Evolutionary conservation across 2,113 vertebrate species (phyloP).

Genomic region (Corydoras sp.): DNA sequence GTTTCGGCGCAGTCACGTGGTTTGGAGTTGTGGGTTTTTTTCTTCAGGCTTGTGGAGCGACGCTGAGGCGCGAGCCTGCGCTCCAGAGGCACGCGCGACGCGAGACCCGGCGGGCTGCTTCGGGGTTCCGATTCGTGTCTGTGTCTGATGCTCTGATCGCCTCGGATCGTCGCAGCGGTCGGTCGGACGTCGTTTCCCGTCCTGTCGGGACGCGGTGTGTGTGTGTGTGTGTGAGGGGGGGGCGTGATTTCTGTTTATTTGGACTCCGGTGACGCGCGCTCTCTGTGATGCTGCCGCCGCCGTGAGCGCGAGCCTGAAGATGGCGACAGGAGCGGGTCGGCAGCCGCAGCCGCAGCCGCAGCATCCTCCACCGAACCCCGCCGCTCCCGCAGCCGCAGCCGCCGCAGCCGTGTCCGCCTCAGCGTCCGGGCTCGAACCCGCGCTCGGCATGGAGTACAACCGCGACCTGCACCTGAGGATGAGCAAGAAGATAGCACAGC

Average conservation of each 20-base stretch:
- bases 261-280: neutral
- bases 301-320: conserved; percentile 62
- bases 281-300: neutral
- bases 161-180: no score
- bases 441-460: conserved; percentile 73
- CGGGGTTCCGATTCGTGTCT: no score
- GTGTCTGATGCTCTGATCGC: no score
- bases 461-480: conserved; percentile 92
- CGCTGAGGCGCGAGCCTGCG: neutral
- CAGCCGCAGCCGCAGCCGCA: conserved; percentile 67
- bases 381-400: conserved; percentile 38
- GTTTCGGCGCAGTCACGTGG: neutral
- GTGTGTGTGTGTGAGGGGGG: neutral
- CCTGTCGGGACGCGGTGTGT: no score
- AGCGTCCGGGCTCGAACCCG: conserved; percentile 56
- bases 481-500: conserved; percentile 98
- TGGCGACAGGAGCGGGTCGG: conserved; percentile 91
- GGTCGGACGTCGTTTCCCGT: no score
- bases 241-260: neutral
- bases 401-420: conserved; percentile 56
- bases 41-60: neutral
- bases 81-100: neutral
- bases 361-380: conserved; percentile 47
- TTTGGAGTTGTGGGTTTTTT: neutral
- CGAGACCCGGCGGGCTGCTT: no score